phyloP scores from a whole-genome alignment of 2,113 vertebrate species.

The Macroglossus sobrinus region DNA sequence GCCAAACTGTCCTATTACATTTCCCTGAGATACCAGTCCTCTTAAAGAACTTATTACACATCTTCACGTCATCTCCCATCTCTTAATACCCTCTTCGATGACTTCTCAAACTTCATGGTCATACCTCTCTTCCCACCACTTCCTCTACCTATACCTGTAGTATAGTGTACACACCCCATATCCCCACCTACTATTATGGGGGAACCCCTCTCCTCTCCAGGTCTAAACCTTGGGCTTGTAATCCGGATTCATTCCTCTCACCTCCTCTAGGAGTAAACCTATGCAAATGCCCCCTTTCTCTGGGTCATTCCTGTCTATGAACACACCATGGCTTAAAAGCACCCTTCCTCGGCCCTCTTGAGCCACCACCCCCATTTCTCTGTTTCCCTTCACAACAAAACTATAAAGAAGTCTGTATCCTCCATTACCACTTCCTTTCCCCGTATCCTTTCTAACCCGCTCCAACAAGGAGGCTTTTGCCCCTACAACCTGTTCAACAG shows the following conservation, averaged over 20 bases:
- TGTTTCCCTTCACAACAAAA: neutral
- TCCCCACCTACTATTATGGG: neutral
- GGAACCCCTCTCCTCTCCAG: neutral
- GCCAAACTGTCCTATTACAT: neutral
- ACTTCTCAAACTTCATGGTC: neutral
- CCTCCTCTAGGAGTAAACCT: neutral
- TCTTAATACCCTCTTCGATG: neutral
- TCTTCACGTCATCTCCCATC: neutral
- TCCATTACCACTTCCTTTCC: neutral
- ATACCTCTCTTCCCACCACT: neutral
- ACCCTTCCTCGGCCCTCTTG: neutral
- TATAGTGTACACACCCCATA: fast-evolving
- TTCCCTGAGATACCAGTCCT: neutral
- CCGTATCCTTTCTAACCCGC: neutral
- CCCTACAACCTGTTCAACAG: neutral
- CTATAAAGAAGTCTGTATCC: neutral
- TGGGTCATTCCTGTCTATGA: neutral
- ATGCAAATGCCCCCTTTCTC: too few species aligned
- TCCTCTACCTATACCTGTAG: neutral
- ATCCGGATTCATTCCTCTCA: too few species aligned
- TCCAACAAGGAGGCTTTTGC: neutral
- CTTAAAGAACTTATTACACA: neutral
- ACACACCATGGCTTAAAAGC: neutral
- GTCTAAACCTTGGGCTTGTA: neutral
- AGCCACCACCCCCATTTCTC: neutral